phyloP scores from a whole-genome alignment of 2,113 vertebrate genomes.

The Anarhynchus alexandrinus region DNA sequence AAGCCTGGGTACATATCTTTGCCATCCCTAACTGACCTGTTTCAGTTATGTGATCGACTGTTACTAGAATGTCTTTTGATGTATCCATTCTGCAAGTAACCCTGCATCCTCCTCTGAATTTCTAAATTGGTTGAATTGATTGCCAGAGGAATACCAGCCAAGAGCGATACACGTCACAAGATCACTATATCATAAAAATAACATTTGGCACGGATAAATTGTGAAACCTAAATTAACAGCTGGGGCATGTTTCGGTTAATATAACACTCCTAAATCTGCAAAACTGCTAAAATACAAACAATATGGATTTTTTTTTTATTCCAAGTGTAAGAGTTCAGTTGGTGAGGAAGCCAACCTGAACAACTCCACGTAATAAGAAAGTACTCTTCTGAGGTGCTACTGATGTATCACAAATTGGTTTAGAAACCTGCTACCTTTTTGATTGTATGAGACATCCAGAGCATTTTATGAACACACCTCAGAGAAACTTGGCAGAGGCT shows the following conservation, averaged over 20 bases:
- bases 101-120: not conserved
- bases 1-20: not conserved
- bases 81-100: not conserved
- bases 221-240: slow-evolving; percentile 2
- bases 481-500: slow-evolving; percentile 35
- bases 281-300: not conserved
- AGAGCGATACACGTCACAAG: not conserved
- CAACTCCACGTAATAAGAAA: not conserved
- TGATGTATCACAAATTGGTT: not conserved
- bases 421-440: not conserved
- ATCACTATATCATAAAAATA: not conserved
- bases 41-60: not conserved
- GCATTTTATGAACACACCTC: not conserved
- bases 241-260: not conserved
- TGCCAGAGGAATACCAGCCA: not conserved
- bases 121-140: not conserved
- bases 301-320: not conserved
- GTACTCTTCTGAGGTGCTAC: slow-evolving; percentile 1
- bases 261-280: not conserved
- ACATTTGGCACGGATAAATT: not conserved
- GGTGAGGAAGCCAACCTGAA: not conserved
- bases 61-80: not conserved
- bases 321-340: not conserved
- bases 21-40: not conserved
- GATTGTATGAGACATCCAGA: not conserved